These are phyloP conservation scores for Oxyruncus cristatus DNA, from an alignment of 2,113 vertebrate species.

Conservation along the genomic window DNA sequence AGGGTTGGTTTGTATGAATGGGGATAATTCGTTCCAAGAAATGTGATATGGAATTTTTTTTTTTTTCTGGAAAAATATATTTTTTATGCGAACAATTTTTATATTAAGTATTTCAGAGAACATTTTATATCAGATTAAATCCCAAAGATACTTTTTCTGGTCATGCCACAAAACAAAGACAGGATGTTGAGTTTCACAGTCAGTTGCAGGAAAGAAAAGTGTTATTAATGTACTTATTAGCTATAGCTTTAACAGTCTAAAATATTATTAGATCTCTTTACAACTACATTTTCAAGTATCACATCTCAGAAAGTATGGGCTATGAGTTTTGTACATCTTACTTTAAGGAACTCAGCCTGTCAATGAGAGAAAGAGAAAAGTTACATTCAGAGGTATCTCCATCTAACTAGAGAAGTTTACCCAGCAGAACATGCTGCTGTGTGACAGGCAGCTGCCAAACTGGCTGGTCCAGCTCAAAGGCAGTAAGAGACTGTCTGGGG, in stretches of 20 bases:
- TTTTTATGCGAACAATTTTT: not conserved
- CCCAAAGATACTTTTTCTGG: not conserved
- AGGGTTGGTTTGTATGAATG: not conserved
- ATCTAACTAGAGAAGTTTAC: not conserved
- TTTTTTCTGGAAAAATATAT: not conserved
- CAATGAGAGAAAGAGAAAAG: not conserved
- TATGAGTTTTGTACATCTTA: not conserved
- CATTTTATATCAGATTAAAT: not conserved
- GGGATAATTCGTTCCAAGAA: conserved; percentile 22
- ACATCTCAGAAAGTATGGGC: not conserved
- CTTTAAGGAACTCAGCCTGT: not conserved
- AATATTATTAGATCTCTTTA: not conserved
- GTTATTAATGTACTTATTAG: not conserved
- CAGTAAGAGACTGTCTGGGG: not conserved
- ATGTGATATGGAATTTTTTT: not conserved
- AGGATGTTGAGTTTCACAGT: not conserved
- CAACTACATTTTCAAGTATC: not conserved
- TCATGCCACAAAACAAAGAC: not conserved
- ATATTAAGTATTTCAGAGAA: not conserved
- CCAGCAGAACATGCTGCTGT: not conserved
- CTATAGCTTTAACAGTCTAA: not conserved
- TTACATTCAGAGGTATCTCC: not conserved
- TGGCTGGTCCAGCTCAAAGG: not conserved
- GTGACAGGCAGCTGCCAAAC: not conserved
- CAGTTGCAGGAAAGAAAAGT: not conserved